These are phyloP conservation scores for Lepus timidus DNA, from an alignment of 2,113 vertebrate species.

Conservation along the genomic window DNA sequence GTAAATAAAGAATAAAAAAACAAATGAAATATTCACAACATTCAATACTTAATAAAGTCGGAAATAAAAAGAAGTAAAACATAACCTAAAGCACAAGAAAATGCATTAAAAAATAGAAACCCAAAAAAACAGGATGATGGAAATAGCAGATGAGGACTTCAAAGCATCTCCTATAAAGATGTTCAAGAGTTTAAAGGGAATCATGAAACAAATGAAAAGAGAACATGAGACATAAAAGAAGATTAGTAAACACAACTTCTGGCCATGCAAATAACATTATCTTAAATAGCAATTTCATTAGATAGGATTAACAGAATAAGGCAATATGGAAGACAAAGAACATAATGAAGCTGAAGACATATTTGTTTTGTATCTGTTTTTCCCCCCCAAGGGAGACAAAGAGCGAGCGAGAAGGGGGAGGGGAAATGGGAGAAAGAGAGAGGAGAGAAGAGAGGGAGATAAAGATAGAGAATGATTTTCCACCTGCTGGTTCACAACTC, in stretches of 20 bases:
- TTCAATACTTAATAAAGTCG: background rate
- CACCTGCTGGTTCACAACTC: too few species aligned
- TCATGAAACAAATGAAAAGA: background rate
- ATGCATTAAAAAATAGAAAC: background rate
- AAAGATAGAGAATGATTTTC: too few species aligned
- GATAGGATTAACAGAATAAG: background rate
- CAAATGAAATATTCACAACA: background rate
- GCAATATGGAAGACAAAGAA: conserved; percentile 9
- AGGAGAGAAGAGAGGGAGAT: too few species aligned
- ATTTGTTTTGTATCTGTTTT: background rate
- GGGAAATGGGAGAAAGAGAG: too few species aligned
- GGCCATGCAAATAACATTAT: background rate
- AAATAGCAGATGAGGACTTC: background rate
- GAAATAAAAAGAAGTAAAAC: background rate
- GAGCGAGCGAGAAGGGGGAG: too few species aligned
- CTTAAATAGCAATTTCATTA: background rate
- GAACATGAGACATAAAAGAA: background rate
- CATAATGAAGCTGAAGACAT: background rate
- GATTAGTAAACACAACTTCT: background rate
- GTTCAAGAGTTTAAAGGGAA: background rate
- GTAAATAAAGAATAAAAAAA: too few species aligned
- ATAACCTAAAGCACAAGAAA: background rate
- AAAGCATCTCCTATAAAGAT: background rate
- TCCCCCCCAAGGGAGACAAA: too few species aligned
- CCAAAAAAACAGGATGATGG: background rate